phyloP scores from a whole-genome alignment of 2,113 vertebrate genomes.

The Dromiciops gliroides region DNA sequence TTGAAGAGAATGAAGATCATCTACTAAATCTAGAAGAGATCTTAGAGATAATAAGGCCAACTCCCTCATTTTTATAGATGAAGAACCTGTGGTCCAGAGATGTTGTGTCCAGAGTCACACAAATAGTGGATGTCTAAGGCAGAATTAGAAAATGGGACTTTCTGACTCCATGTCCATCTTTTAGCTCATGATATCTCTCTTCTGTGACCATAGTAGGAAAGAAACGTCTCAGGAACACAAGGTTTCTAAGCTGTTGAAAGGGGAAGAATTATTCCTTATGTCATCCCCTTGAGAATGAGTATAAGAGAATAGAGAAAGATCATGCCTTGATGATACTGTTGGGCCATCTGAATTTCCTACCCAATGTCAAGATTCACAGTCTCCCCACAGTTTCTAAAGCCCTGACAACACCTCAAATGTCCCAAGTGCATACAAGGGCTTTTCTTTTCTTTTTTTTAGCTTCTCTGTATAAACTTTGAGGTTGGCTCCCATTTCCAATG shows the following conservation, averaged over 20 bases:
- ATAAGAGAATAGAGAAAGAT: neutral
- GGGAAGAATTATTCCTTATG: neutral
- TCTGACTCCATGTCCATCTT: neutral
- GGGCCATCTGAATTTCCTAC: neutral
- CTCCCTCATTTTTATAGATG: neutral
- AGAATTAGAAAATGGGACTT: neutral
- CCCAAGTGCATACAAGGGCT: neutral
- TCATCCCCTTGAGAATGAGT: neutral
- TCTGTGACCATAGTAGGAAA: neutral
- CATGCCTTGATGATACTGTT: neutral
- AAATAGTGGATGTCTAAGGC: neutral
- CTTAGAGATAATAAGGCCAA: neutral
- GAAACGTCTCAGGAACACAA: neutral
- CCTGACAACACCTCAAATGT: neutral
- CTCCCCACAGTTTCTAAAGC: neutral
- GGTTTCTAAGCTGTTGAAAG: neutral
- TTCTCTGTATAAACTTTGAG: neutral
- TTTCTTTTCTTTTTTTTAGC: neutral
- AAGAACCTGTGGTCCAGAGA: neutral
- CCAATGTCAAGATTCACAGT: neutral
- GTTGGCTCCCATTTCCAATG: neutral
- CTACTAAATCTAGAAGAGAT: neutral
- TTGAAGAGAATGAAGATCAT: no score
- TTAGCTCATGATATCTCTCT: neutral
- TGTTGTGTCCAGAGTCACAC: neutral